Evolutionary conservation across 2,888 invertebrate genomes (phyloP).

Genomic region (Chymomyza caudatula): DNA sequence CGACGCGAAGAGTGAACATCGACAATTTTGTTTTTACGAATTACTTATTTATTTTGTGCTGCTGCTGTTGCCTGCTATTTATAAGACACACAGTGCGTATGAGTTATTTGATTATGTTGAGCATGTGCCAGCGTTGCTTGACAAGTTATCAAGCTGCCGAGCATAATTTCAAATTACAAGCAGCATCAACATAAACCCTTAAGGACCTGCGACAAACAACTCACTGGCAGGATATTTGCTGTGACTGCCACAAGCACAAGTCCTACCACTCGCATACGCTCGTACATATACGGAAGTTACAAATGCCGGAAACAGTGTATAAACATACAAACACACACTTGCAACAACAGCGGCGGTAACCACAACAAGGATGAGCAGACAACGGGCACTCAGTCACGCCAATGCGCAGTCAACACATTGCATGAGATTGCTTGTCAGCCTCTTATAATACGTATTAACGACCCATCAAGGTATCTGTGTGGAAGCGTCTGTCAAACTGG

Average conservation of each 20-base stretch:
- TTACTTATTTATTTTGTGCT: background rate
- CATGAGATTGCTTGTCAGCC: slow-evolving; percentile 63
- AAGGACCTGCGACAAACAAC: background rate
- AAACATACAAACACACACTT: background rate
- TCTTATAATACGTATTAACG: slow-evolving; percentile 61
- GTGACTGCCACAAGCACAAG: slow-evolving; percentile 29
- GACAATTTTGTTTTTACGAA: background rate
- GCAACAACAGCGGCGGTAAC: slow-evolving; percentile 31
- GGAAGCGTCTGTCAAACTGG: background rate
- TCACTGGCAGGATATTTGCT: slow-evolving; percentile 37
- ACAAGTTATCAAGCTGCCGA: slow-evolving; percentile 33
- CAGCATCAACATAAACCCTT: slow-evolving; percentile 59
- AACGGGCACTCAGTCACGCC: slow-evolving; percentile 32
- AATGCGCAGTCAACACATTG: slow-evolving; percentile 46
- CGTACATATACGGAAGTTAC: slow-evolving; percentile 27
- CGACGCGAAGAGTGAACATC: background rate
- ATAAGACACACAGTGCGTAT: slow-evolving; percentile 40
- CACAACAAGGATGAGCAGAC: slow-evolving; percentile 3
- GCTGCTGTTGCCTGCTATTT: background rate
- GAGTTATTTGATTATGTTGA: slow-evolving; percentile 69
- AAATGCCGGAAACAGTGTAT: slow-evolving; percentile 52
- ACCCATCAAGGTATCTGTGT: slow-evolving; percentile 32
- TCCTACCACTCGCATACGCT: slow-evolving; percentile 4
- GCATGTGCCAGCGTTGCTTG: slow-evolving; percentile 41
- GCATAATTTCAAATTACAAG: slow-evolving; percentile 66